A percentile compares a stretch with the other conserved stretches of the same genome.
Evolutionary conservation across 2,888 invertebrate species (phyloP).

Genomic region (Calameuta idolon): DNA sequence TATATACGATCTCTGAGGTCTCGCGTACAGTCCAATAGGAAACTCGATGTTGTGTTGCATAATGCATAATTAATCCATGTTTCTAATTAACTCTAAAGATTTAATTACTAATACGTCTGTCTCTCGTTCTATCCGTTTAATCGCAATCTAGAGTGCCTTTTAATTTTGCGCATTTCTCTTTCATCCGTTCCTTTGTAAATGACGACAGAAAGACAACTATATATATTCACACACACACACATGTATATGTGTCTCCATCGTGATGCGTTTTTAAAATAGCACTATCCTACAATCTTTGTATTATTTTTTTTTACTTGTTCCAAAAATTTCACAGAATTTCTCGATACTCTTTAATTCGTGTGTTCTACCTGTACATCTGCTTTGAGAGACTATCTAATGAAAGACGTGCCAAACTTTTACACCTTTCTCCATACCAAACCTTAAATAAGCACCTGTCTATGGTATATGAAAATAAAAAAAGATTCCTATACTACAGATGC

Average conservation of each 20-base stretch:
- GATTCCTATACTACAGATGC: conserved; percentile 45
- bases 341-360: neutral
- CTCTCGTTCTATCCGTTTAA: conserved; percentile 48
- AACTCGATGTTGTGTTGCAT: conserved; percentile 8
- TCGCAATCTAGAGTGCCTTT: conserved; percentile 8
- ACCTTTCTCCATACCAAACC: neutral
- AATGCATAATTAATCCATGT: conserved; percentile 2
- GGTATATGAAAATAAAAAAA: neutral
- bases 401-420: neutral
- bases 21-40: neutral
- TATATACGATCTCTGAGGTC: neutral
- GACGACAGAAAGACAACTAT: neutral
- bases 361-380: neutral
- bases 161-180: neutral
- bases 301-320: neutral
- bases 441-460: neutral
- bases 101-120: conserved; percentile 37
- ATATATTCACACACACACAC: no score
- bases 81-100: neutral
- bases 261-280: neutral
- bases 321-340: neutral
- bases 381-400: neutral
- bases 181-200: conserved; percentile 1
- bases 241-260: neutral
- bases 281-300: neutral